Percentiles rank a stretch among this genome's conserved stretches.
Conservation (phyloP, 2,113 vertebrate genomes). For the Sardina pilchardus region DNA sequence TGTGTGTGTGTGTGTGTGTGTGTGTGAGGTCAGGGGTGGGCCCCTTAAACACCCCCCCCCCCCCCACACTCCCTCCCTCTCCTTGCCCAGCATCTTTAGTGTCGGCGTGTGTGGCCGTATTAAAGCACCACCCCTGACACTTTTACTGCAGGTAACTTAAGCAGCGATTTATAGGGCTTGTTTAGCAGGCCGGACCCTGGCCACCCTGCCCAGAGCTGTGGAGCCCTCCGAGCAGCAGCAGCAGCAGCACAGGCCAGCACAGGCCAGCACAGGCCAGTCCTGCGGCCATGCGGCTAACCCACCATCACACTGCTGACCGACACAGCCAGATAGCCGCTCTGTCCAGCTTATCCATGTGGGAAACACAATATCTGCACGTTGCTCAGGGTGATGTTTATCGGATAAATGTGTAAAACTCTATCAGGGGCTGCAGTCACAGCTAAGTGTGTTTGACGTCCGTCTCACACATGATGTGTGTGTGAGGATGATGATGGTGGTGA, state of each 20-base stretch:
- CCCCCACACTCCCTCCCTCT: neutral
- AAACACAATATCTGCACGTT: neutral
- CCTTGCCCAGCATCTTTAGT: neutral
- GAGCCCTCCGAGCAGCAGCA: neutral
- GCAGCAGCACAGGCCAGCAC: neutral
- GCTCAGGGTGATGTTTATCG: neutral
- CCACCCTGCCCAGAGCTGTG: neutral
- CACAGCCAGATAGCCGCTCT: neutral
- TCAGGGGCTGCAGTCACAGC: too few relatives aligned
- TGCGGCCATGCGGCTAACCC: neutral
- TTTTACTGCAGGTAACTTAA: constrained; percentile 71
- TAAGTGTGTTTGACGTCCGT: neutral
- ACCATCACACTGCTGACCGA: neutral
- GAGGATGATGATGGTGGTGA: neutral
- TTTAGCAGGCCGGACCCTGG: constrained; percentile 46
- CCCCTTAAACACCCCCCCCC: neutral
- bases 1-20: neutral
- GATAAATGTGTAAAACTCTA: neutral
- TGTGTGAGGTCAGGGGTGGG: neutral
- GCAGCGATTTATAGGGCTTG: constrained; percentile 63
- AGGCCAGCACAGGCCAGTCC: too few relatives aligned
- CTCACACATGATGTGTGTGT: neutral
- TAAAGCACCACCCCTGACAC: constrained; percentile 63
- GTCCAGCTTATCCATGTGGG: neutral
- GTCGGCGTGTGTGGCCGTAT: constrained; percentile 62